Percentiles rank a stretch among this genome's conserved stretches.
Conservation (phyloP, 2,797 vertebrate genomes). For the Helicolenus hilgendorfi region DNA sequence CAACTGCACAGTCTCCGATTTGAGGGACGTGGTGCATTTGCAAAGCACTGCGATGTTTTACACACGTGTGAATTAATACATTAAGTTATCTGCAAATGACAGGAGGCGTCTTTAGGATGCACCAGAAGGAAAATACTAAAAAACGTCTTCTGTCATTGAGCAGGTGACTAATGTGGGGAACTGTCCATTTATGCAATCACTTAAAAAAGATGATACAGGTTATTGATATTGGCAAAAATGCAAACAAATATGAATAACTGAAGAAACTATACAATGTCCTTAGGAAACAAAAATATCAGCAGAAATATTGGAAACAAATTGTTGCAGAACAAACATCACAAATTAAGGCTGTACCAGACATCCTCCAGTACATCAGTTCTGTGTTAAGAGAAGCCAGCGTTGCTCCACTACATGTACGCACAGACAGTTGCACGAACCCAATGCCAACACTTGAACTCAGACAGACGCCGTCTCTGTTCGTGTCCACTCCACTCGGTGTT, state of each 20-base stretch:
- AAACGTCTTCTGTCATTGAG: neutral
- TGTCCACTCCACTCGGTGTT: neutral
- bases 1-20: neutral
- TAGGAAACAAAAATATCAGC: neutral
- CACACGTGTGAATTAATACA: neutral
- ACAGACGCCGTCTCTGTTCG: neutral
- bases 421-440: neutral
- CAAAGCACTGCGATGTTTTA: neutral
- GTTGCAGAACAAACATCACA: neutral
- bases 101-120: neutral
- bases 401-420: neutral
- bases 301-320: neutral
- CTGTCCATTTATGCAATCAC: neutral
- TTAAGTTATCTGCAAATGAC: neutral
- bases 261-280: too few species aligned
- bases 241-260: too few species aligned
- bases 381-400: neutral
- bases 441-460: neutral
- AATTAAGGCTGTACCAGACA: neutral
- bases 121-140: neutral
- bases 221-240: neutral
- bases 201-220: neutral
- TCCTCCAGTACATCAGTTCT: neutral
- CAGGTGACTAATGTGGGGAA: neutral
- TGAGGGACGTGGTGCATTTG: neutral